A percentile compares a stretch with the other conserved stretches of the same genome.
Conservation (phyloP, 2,113 vertebrate genomes). For the Columbina picui region DNA sequence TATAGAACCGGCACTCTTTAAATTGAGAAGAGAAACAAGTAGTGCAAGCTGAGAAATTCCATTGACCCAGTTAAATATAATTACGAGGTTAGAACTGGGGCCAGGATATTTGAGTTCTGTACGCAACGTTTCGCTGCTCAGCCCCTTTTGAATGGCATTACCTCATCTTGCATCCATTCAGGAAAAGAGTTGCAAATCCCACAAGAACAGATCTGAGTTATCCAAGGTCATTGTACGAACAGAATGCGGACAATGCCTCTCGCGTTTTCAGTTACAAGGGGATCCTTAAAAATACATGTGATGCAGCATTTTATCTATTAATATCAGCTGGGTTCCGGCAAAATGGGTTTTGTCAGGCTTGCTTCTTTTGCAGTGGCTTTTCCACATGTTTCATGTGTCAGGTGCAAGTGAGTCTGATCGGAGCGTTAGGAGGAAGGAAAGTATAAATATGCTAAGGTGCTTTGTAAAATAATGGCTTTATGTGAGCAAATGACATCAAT, state of each 20-base stretch:
- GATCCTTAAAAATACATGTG: neutral
- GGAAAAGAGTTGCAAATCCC: constrained; percentile 46
- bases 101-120: constrained; percentile 21
- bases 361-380: neutral
- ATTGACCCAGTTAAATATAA: constrained; percentile 50
- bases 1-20: neutral
- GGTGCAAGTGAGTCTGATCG: neutral
- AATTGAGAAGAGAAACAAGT: constrained; percentile 14
- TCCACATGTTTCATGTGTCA: neutral
- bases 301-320: neutral
- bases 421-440: neutral
- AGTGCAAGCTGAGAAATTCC: constrained; percentile 35
- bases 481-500: constrained; percentile 43
- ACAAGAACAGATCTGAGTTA: constrained; percentile 43
- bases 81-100: constrained; percentile 3
- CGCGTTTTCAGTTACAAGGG: neutral
- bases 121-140: constrained; percentile 19
- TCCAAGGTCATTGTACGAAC: constrained; percentile 20
- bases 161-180: constrained; percentile 57
- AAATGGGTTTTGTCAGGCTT: neutral
- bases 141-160: constrained; percentile 35
- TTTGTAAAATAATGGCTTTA: constrained; percentile 42
- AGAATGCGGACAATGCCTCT: constrained; percentile 10
- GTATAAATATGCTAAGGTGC: constrained; percentile 10
- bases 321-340: neutral